These are phyloP conservation scores for Drosophila maculinotata DNA, from an alignment of 2,888 invertebrate genomes.

Conservation along the genomic window DNA sequence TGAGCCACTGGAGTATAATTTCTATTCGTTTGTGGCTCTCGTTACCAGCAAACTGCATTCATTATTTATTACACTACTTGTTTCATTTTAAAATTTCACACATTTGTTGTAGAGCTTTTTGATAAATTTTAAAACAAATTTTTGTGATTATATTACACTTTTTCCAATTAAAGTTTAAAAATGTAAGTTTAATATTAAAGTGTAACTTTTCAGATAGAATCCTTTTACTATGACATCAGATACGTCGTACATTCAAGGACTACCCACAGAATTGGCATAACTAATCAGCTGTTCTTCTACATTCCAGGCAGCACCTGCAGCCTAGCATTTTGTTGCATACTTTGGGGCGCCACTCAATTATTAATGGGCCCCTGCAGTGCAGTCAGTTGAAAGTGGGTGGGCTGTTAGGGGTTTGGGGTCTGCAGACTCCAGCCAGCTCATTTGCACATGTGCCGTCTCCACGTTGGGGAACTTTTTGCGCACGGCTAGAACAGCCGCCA, in stretches of 20 bases:
- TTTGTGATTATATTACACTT: neutral
- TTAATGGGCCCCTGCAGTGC: conserved; percentile 73
- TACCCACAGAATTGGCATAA: conserved; percentile 63
- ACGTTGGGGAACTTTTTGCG: conserved; percentile 30
- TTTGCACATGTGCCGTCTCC: conserved; percentile 36
- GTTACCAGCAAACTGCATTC: neutral
- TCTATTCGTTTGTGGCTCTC: conserved; percentile 3
- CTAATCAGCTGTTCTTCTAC: conserved; percentile 39
- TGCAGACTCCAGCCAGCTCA: conserved; percentile 19
- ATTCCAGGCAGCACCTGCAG: conserved; percentile 60
- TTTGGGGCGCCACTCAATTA: conserved; percentile 75
- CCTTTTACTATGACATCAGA: too few relatives aligned
- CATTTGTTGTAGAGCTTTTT: too few relatives aligned
- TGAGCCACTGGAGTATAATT: conserved; percentile 45
- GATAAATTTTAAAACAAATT: neutral
- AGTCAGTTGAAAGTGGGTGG: conserved; percentile 13
- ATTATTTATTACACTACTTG: neutral
- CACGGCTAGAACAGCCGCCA: neutral
- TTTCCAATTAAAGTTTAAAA: too few relatives aligned
- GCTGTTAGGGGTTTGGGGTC: neutral
- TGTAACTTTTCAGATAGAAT: conserved; percentile 18
- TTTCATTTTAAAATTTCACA: neutral
- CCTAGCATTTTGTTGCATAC: conserved; percentile 63
- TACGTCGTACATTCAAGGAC: conserved; percentile 27
- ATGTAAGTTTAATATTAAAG: neutral